Base-by-base conservation (phyloP, 2,113 vertebrate species). In the Puntigrus tetrazona region DNA sequence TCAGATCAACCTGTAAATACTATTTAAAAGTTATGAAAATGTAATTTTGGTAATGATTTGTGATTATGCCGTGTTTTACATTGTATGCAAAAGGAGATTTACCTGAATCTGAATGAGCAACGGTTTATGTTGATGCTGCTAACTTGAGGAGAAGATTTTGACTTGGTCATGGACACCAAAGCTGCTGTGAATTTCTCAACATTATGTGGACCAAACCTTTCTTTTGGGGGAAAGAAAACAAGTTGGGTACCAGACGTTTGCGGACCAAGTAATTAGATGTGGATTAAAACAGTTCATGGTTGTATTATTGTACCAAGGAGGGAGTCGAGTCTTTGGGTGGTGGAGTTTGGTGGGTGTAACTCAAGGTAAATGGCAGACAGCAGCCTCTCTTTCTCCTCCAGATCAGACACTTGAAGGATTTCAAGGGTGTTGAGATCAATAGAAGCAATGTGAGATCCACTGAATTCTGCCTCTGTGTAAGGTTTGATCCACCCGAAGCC, bases 331-430 rank as follows among this genome's bases (percentile, higher is more conserved):
- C 81, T 91, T 77, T 88, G 86, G 59, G 73, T 88, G 78, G 84
- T 78, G 69, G 41, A 41, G 81, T 89, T 93, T 41, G 91, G 90
- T 47, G 94, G 92, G 85, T 94, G 92, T 31, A 94, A 90, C 70
- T 95, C 91, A 67, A 90, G 89, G 73, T 95, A 94, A 78, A 94
- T 91, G 31, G 92, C 92, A 4, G 94, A 93, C 47, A 95, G 91
- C 3, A 94, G 81, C 57, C 76, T 89, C 91, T 94, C 94, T 79
- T 86, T 92, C 9, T 95, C 93, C 82, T 94, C 90, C 74, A 91
- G 73, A 9, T 88, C 82, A 63, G 84, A 82, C 77, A 95, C 84
- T 10, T 93, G 94, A 29, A 95, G 92, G 31, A 86, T 45, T 79
- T 94, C 91, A 77, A 94, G 89, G 52, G 85, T 92, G 25, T 86